A percentile compares a stretch with the other conserved stretches of the same genome.
Evolutionary conservation across 2,888 invertebrate species (phyloP).

Genomic region (Aelia acuminata): DNA sequence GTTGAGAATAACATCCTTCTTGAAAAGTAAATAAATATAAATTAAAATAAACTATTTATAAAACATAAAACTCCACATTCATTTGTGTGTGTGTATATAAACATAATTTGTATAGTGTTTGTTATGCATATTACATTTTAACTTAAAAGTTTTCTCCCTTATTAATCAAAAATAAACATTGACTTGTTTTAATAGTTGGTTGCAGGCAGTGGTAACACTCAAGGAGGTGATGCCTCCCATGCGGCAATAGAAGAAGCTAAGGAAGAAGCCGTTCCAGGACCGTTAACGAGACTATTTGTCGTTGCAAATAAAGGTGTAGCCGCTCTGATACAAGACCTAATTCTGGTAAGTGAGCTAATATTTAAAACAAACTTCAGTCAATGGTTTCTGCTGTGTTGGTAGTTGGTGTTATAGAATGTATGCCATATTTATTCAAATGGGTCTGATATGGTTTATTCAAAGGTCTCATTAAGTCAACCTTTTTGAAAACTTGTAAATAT

Average conservation of each 20-base stretch:
- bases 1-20: too few species aligned
- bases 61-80: background rate
- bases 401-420: background rate
- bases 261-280: slow-evolving; percentile 83
- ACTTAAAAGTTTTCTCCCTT: background rate
- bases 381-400: background rate
- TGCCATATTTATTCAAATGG: background rate
- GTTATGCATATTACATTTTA: background rate
- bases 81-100: background rate
- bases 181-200: slow-evolving; percentile 75
- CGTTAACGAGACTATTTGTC: slow-evolving; percentile 87
- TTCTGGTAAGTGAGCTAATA: slow-evolving; percentile 77
- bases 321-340: slow-evolving; percentile 89
- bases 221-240: slow-evolving; percentile 78
- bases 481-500: background rate
- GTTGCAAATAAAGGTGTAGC: slow-evolving; percentile 90
- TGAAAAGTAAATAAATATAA: too few species aligned
- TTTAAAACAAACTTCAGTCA: background rate
- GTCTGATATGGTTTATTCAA: background rate
- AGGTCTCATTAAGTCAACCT: background rate
- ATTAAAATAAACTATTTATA: too few species aligned
- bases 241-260: slow-evolving; percentile 68
- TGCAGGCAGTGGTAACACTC: slow-evolving; percentile 81
- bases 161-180: background rate
- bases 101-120: too few species aligned